Percentiles rank a stretch among this genome's conserved stretches.
phyloP scores from a whole-genome alignment of 92 coral and sea anemone genomes.

The Chrysogorgia sp. region DNA sequence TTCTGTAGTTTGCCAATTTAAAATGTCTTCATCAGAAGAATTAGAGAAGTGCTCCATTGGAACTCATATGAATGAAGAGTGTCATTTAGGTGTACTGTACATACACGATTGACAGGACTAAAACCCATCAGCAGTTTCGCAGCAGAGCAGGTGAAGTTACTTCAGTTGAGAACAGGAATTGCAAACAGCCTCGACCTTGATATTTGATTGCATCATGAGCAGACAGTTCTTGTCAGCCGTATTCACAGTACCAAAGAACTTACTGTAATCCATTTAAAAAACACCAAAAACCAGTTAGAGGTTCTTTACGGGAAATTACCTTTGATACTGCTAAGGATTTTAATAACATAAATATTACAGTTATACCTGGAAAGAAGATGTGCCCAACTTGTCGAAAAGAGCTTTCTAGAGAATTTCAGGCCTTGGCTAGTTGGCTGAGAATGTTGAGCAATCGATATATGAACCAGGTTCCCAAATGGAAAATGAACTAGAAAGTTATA shows the following conservation, averaged over 20 bases:
- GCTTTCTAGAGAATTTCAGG: background rate
- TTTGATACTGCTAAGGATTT: conserved; percentile 46
- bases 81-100: conserved; percentile 45
- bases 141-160: conserved; percentile 43
- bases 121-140: conserved; percentile 47
- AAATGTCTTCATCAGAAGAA: conserved; percentile 45
- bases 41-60: conserved; percentile 46
- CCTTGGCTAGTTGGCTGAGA: conserved; percentile 1
- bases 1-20: background rate
- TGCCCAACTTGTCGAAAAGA: conserved; percentile 55
- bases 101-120: conserved; percentile 48
- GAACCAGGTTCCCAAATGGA: conserved; percentile 38
- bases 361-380: conserved; percentile 55
- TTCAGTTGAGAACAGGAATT: conserved; percentile 51
- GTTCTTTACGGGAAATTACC: conserved; percentile 47
- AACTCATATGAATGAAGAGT: conserved; percentile 44
- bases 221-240: conserved; percentile 49
- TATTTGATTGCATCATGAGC: conserved; percentile 53
- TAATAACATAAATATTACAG: conserved; percentile 44
- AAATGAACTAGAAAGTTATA: conserved; percentile 32
- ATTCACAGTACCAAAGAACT: conserved; percentile 50
- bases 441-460: background rate
- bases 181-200: conserved; percentile 45
- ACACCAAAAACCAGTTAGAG: conserved; percentile 45
- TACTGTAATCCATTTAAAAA: conserved; percentile 55